Evolutionary conservation across 2,888 invertebrate species (phyloP).

Genomic region (Himalopsyche tibetana): DNA sequence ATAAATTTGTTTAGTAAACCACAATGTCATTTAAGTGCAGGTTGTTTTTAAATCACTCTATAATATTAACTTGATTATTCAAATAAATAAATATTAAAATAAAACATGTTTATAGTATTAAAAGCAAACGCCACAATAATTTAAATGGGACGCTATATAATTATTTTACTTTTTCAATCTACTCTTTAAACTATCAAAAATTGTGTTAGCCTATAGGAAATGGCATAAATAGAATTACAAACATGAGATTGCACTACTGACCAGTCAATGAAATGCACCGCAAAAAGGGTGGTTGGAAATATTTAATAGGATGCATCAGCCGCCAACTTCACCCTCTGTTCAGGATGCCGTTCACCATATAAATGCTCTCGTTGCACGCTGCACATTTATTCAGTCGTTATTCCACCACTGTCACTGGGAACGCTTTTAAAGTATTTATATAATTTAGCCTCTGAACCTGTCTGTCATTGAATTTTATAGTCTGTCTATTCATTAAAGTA

Average conservation of each 20-base stretch:
- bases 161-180: too few relatives aligned
- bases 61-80: too few relatives aligned
- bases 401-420: not conserved
- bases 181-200: too few relatives aligned
- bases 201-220: too few relatives aligned
- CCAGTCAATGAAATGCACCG: conserved; percentile 28
- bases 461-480: not conserved
- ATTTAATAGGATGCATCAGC: conserved; percentile 37
- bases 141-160: too few relatives aligned
- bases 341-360: not conserved
- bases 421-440: conserved; percentile 35
- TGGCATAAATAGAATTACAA: not conserved
- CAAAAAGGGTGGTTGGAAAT: conserved; percentile 45
- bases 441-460: not conserved
- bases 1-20: too few relatives aligned
- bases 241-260: conserved; percentile 29
- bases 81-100: too few relatives aligned
- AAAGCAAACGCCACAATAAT: too few relatives aligned
- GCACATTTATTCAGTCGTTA: conserved; percentile 5
- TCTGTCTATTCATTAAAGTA: too few relatives aligned
- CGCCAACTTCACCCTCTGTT: not conserved
- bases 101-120: too few relatives aligned
- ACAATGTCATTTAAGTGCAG: too few relatives aligned
- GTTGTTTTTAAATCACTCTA: too few relatives aligned
- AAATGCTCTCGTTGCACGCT: conserved; percentile 13